Base-by-base conservation (phyloP, 2,797 vertebrate species). In the Harpagifer antarcticus region DNA sequence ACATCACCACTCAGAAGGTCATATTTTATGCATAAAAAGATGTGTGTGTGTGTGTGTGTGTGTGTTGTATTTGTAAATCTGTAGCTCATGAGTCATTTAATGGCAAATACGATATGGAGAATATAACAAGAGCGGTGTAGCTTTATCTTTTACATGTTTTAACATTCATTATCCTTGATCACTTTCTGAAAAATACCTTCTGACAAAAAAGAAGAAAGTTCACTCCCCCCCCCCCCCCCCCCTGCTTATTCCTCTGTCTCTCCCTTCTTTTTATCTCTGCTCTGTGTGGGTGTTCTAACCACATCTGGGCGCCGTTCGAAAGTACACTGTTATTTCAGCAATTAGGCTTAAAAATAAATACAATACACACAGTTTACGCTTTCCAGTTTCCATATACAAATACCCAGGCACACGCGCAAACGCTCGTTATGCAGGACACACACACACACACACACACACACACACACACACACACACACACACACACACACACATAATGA, bases 261-360 rank as follows among this genome's bases (percentile, higher is more conserved):
- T 19, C 17, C 60, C 54, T 45, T 48, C 68, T 12, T 50, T 5
- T 68, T 17, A 33, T 62, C 68, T 56, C 53, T 73, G 58, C 60
- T 74, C 78, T 59, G 79, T 56, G 88, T 88, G 87, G 78, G 83
- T 86, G 87, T 80, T 81, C 79, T 87, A 64, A 27, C 83, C 85
- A 89, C 91, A 92, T 94, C 88, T 92, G 89, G 86, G 55, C 60
- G 37, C 64, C 74, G 83, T 85, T 88, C 84, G 66, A 91, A 90
- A 89, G 78, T 83, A 81, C 81, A 84, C 81, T 86, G 84, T 93
- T 92, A 89, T 92, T 92, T 90, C 47, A 42, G 79, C 86, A 90
- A 89, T 90, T 90, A 90, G 86, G 79, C 72, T 82, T 86, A 52
- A 85, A 89, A 90, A 88, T 84, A 86, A 89, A 89, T 79, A 74